Evolutionary conservation across 1,140 invertebrate species (phyloP).

Genomic region (Zaprionus camerounensis): DNA sequence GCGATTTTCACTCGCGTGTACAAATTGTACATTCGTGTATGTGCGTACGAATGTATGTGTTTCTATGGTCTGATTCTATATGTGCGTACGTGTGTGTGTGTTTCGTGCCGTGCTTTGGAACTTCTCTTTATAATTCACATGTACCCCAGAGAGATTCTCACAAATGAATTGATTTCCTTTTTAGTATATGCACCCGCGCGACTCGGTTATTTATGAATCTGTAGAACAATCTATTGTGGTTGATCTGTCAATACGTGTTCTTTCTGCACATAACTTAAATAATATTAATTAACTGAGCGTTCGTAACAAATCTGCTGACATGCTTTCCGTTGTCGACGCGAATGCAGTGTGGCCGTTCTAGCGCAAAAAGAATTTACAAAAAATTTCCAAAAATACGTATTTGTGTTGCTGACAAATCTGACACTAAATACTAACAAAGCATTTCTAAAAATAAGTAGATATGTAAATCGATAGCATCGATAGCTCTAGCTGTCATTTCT

Average conservation of each 20-base stretch:
- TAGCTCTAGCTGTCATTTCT: neutral
- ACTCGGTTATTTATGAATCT: conserved; percentile 2
- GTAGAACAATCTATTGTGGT: neutral
- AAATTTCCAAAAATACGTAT: neutral
- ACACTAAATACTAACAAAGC: neutral
- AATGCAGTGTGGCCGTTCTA: conserved; percentile 31
- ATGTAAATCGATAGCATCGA: conserved; percentile 6
- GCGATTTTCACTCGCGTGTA: conserved; percentile 46
- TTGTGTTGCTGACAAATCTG: neutral
- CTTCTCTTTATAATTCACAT: conserved; percentile 34
- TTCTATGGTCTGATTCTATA: conserved; percentile 16
- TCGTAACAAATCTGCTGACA: conserved; percentile 39
- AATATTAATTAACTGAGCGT: conserved; percentile 31
- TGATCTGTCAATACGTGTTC: conserved; percentile 15
- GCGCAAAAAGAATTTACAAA: neutral
- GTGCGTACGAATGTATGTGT: conserved; percentile 9
- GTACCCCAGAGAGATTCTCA: conserved; percentile 11
- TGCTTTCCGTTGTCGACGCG: conserved; percentile 35
- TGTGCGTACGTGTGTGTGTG: conserved; percentile 13
- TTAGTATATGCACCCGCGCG: conserved; percentile 11
- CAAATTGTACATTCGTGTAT: conserved; percentile 20
- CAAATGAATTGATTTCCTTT: neutral
- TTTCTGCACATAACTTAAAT: conserved; percentile 12
- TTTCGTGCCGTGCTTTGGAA: conserved; percentile 18
- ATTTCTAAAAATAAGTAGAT: neutral